Conservation (phyloP, 23 tunicate genomes). For the Halocynthia aurantium region DNA sequence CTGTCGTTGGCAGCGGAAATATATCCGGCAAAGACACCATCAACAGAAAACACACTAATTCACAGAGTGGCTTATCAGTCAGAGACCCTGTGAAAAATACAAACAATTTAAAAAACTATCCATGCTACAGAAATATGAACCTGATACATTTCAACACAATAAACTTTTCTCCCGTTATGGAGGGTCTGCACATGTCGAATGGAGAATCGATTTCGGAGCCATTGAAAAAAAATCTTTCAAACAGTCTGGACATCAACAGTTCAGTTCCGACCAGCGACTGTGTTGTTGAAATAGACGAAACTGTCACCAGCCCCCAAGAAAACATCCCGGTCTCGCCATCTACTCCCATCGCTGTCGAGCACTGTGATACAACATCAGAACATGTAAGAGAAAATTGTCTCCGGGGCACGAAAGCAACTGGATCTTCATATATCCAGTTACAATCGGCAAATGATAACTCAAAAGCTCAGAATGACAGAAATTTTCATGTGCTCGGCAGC, state of each 20-base stretch:
- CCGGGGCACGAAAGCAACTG: background rate
- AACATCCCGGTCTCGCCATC: background rate
- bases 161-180: slow-evolving; percentile 25
- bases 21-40: too few relatives aligned
- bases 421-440: slow-evolving; percentile 10
- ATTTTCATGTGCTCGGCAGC: background rate
- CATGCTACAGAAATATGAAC: slow-evolving; percentile 11
- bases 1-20: background rate
- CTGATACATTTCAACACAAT: slow-evolving; percentile 16
- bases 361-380: background rate
- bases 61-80: background rate
- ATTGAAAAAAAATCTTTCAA: background rate
- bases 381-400: background rate
- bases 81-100: background rate
- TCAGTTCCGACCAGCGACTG: background rate
- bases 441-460: background rate
- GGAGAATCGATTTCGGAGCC: too few relatives aligned
- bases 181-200: background rate
- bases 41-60: too few relatives aligned
- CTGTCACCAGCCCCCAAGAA: background rate
- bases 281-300: background rate
- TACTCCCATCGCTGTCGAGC: background rate
- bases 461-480: background rate
- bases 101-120: slow-evolving; percentile 3
- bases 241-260: background rate